Conservation (phyloP, 2,888 invertebrate species). For the Pantelozetes paolii region DNA sequence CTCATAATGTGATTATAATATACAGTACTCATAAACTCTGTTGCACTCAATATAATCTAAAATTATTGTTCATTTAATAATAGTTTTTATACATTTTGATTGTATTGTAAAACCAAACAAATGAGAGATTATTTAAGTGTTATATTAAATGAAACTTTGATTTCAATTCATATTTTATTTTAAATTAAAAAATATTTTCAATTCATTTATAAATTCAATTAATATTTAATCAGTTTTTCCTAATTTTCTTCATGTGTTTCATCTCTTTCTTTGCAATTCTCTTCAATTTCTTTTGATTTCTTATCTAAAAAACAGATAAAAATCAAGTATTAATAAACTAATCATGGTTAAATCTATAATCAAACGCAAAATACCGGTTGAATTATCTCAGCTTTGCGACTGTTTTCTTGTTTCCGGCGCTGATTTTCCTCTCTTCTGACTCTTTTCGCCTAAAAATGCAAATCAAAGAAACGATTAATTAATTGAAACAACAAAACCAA, state of each 20-base stretch:
- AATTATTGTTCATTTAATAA: too few relatives aligned
- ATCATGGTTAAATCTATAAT: neutral
- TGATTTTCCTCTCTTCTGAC: conserved; percentile 36
- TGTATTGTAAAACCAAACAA: too few relatives aligned
- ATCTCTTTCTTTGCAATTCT: conserved; percentile 33
- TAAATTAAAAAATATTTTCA: too few relatives aligned
- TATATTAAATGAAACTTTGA: too few relatives aligned
- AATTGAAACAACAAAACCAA: neutral
- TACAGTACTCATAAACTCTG: too few relatives aligned
- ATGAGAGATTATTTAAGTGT: too few relatives aligned
- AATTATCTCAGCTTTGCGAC: conserved; percentile 41
- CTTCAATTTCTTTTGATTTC: conserved; percentile 29
- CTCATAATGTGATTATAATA: too few relatives aligned
- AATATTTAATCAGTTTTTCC: conserved; percentile 31
- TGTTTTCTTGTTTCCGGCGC: conserved; percentile 41
- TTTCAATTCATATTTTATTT: too few relatives aligned
- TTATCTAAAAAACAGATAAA: conserved; percentile 25
- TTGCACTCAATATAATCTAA: too few relatives aligned
- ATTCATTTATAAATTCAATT: too few relatives aligned
- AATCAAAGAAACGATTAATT: neutral
- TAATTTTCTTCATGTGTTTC: conserved; percentile 28
- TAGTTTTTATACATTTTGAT: too few relatives aligned
- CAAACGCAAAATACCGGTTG: conserved; percentile 26
- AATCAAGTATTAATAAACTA: neutral
- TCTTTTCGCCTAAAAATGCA: conserved; percentile 29